Conservation (phyloP, 2,888 invertebrate genomes). For the Drosophila paranaensis region DNA sequence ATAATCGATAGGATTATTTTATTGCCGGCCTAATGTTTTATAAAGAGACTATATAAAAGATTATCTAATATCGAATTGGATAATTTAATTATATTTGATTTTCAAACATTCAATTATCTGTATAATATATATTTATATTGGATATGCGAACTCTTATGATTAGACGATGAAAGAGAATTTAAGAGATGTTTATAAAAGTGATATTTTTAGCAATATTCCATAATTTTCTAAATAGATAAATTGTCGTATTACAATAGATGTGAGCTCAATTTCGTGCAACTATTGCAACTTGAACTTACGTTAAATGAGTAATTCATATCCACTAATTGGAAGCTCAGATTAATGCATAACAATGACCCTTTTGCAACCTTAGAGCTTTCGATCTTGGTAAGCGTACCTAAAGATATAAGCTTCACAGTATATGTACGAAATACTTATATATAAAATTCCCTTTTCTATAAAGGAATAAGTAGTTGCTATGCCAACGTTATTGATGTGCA, state of each 20-base stretch:
- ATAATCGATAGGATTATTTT: background rate
- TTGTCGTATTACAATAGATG: too few species aligned
- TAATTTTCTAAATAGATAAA: background rate
- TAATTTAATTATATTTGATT: too few species aligned
- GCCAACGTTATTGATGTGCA: slow-evolving; percentile 54
- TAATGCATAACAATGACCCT: too few species aligned
- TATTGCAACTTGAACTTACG: too few species aligned
- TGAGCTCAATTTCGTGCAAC: too few species aligned
- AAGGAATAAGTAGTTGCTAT: slow-evolving; percentile 44
- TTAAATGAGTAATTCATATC: too few species aligned
- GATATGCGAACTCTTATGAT: background rate
- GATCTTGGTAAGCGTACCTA: background rate
- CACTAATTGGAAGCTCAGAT: too few species aligned
- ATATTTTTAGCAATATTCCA: background rate
- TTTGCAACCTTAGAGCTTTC: background rate
- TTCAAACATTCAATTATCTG: too few species aligned
- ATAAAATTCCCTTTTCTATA: background rate
- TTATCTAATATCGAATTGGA: background rate
- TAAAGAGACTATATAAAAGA: background rate
- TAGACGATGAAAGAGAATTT: background rate
- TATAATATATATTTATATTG: too few species aligned
- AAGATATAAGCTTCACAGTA: background rate
- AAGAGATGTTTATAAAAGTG: background rate
- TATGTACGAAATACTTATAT: background rate
- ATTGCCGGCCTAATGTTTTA: background rate